Evolutionary conservation across 2,113 vertebrate species (phyloP), one percentile per base, ranked within the genome.

Genomic region (Puma concolor): DNA sequence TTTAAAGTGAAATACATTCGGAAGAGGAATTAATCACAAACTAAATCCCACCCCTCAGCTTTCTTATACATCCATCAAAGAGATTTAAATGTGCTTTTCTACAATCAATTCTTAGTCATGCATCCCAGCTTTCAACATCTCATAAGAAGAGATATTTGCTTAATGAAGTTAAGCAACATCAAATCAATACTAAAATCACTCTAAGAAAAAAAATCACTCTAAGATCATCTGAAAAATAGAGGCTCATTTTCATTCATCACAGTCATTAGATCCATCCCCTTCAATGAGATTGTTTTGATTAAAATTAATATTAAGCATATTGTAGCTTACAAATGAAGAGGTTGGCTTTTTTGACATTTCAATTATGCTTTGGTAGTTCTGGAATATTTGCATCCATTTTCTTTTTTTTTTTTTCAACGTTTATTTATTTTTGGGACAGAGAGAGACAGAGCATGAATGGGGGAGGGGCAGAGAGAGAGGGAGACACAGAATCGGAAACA

Each of bases 1-100:
- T 80, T 94, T 36, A 77, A 79, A 89, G 83, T 88, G 79, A 82
- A 82, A 60, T 77, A 54, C 29, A 33, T 25, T 82, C 1, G 0
- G 80, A 83, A 86, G 52, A 82, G 84, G 57, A 95, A 95, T 82
- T 72, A 96, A 82, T 88, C 71, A 48, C 87, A 88, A 50, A 88
- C 66, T 48, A n/a, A 95, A 88, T 85, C 77, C 90, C 84, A 94
- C 74, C 64, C 63, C 38, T 41, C 23, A 23, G n/a, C 38, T 64
- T 67, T 92, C 72, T 88, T 67, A 6, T 25, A 12, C 3, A 41
- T 81, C 48, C 0, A 0, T 80, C 93, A 54, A 44, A 48, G 77
- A 86, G 69, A 36, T 91, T 96, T 91, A 93, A 77, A 33, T 69
- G 31, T 91, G 66, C 41, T 86, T 96, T 79, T 50, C 67, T 76